Evolutionary conservation across 2,113 vertebrate genomes (phyloP).

Genomic region (Gallinago paraguaiae): DNA sequence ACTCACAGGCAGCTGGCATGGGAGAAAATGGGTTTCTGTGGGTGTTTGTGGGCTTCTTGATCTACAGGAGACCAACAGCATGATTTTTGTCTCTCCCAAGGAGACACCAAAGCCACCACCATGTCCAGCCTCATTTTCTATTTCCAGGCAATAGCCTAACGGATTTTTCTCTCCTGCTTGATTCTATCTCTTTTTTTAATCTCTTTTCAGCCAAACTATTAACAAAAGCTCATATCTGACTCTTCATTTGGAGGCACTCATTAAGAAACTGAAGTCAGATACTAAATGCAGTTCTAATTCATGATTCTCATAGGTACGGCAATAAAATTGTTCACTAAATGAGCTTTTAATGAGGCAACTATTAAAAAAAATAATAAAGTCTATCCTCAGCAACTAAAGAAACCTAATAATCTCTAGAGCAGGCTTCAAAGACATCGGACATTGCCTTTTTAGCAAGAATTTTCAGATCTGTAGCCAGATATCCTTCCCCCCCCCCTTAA

Average conservation of each 20-base stretch:
- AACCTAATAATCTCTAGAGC: not conserved
- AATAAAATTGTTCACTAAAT: slow-evolving; percentile 60
- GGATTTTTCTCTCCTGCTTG: not conserved
- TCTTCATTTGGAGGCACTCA: slow-evolving; percentile 32
- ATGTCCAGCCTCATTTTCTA: not conserved
- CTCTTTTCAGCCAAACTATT: slow-evolving; percentile 21
- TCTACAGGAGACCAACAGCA: not conserved
- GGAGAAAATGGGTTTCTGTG: not conserved
- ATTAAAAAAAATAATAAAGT: slow-evolving; percentile 46
- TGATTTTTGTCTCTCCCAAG: not conserved
- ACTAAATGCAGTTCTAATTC: slow-evolving; percentile 53
- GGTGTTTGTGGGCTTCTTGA: not conserved
- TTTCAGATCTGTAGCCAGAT: not conserved
- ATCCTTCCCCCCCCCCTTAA: not conserved
- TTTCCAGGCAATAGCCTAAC: not conserved
- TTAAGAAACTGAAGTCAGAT: slow-evolving; percentile 45
- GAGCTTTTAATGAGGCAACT: slow-evolving; percentile 55
- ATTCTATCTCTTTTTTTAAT: not conserved
- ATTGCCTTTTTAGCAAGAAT: not conserved
- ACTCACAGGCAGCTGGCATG: not conserved
- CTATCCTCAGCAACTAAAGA: slow-evolving; percentile 6
- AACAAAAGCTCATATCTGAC: not conserved
- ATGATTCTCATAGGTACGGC: slow-evolving; percentile 18
- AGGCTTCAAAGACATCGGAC: not conserved
- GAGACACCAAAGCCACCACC: not conserved